A percentile compares a stretch with the other conserved stretches of the same genome.
Conservation (phyloP, 2,888 invertebrate genomes). For the Hyposoter didymator region DNA sequence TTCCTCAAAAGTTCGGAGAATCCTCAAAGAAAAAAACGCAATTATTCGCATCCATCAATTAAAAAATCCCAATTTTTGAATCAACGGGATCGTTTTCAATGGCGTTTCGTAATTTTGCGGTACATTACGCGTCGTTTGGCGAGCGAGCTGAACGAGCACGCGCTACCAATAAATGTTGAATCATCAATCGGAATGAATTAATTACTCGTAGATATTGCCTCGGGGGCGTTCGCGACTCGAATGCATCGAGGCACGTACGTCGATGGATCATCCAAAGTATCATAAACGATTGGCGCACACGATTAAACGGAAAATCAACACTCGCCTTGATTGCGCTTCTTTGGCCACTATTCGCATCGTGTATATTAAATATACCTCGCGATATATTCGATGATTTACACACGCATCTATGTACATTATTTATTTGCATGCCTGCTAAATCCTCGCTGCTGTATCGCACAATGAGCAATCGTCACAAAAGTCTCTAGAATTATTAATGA, state of each 20-base stretch:
- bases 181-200: conserved; percentile 68
- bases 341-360: conserved; percentile 20
- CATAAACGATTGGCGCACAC: conserved; percentile 68
- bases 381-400: conserved; percentile 25
- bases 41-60: background rate
- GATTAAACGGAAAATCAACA: conserved; percentile 75
- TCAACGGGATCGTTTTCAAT: conserved; percentile 28
- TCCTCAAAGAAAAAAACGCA: background rate
- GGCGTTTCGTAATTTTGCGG: conserved; percentile 50
- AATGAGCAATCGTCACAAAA: conserved; percentile 6
- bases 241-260: conserved; percentile 62
- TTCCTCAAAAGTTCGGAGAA: background rate
- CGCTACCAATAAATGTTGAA: conserved; percentile 70
- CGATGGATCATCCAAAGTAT: conserved; percentile 70
- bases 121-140: conserved; percentile 18
- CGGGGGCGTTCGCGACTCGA: conserved; percentile 33
- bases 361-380: conserved; percentile 6
- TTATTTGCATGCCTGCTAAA: background rate
- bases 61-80: background rate
- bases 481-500: background rate
- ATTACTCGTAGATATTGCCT: conserved; percentile 44
- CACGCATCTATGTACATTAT: conserved; percentile 3
- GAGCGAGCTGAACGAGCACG: conserved; percentile 28
- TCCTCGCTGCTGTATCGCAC: background rate
- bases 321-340: conserved; percentile 70